phyloP scores from a whole-genome alignment of 2,113 vertebrate species.

The Vulpes vulpes region DNA sequence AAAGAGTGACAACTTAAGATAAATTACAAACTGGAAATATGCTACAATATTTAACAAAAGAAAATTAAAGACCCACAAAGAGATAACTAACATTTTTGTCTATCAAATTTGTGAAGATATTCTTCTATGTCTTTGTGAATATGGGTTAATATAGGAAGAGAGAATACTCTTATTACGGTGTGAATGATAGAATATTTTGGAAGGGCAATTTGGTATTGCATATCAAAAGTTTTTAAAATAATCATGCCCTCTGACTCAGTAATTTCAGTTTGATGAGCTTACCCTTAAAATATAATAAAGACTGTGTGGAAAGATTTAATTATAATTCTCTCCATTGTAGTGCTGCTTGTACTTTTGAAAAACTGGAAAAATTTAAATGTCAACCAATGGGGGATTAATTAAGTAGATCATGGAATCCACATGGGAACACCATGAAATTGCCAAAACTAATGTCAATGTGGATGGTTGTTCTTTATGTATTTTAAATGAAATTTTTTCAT shows the following conservation, averaged over 20 bases:
- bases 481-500: constrained; percentile 10
- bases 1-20: not conserved
- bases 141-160: not conserved
- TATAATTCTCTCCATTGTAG: constrained; percentile 60
- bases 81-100: not conserved
- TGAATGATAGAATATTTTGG: not conserved
- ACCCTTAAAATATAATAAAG: constrained; percentile 58
- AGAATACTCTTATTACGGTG: not conserved
- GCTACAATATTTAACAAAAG: not conserved
- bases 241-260: constrained; percentile 56
- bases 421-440: constrained; percentile 45
- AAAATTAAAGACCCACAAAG: not conserved
- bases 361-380: constrained; percentile 72
- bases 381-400: constrained; percentile 75
- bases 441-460: constrained; percentile 35
- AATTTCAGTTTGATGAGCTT: constrained; percentile 59
- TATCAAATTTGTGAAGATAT: constrained; percentile 1
- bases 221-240: constrained; percentile 43
- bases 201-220: constrained; percentile 38
- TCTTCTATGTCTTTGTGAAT: constrained; percentile 23
- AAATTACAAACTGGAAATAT: constrained; percentile 22
- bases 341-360: constrained; percentile 57
- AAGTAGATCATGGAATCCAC: constrained; percentile 62
- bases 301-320: constrained; percentile 67
- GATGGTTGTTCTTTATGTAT: constrained; percentile 21